These are phyloP conservation scores for Discoglossus pictus DNA, from an alignment of 2,797 vertebrate species.

Conservation along the genomic window DNA sequence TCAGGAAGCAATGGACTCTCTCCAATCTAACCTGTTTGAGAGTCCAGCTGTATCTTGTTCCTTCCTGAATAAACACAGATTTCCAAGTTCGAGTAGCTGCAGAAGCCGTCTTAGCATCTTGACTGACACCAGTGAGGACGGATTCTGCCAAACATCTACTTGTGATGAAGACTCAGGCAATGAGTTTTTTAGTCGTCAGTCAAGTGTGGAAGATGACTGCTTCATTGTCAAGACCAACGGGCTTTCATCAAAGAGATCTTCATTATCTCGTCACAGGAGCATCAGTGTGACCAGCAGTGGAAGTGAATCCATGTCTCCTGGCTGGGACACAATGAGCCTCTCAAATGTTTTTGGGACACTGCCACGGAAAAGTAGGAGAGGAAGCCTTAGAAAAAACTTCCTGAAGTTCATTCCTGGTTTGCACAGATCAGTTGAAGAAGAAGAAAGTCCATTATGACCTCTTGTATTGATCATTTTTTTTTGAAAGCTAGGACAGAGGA, in stretches of 20 bases:
- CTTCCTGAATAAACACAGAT: conserved; percentile 58
- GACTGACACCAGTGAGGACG: conserved; percentile 83
- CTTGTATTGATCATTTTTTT: rapidly evolving
- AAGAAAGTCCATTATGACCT: conserved; percentile 70
- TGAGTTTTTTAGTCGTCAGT: conserved; percentile 73
- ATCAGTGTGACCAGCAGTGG: conserved; percentile 76
- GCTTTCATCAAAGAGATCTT: background rate
- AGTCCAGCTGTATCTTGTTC: rapidly evolving
- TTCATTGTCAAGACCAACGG: conserved; percentile 69
- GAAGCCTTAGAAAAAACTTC: conserved; percentile 82
- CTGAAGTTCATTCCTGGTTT: conserved; percentile 88
- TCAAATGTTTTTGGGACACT: conserved; percentile 84
- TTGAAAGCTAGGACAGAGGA: rapidly evolving
- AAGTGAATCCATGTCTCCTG: conserved; percentile 76
- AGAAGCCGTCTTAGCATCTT: conserved; percentile 73
- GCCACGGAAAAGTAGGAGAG: conserved; percentile 77
- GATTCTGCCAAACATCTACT: conserved; percentile 63
- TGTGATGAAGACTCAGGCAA: conserved; percentile 73
- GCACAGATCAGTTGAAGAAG: conserved; percentile 86
- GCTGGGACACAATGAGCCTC: conserved; percentile 71
- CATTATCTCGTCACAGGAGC: conserved; percentile 70
- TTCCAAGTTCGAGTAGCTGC: conserved; percentile 89
- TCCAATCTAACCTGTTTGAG: conserved; percentile 45
- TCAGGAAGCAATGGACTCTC: conserved; percentile 59
- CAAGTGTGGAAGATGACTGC: conserved; percentile 72